Evolutionary conservation across 2,797 vertebrate genomes (phyloP).

Genomic region (Melanotaenia maccullochi): DNA sequence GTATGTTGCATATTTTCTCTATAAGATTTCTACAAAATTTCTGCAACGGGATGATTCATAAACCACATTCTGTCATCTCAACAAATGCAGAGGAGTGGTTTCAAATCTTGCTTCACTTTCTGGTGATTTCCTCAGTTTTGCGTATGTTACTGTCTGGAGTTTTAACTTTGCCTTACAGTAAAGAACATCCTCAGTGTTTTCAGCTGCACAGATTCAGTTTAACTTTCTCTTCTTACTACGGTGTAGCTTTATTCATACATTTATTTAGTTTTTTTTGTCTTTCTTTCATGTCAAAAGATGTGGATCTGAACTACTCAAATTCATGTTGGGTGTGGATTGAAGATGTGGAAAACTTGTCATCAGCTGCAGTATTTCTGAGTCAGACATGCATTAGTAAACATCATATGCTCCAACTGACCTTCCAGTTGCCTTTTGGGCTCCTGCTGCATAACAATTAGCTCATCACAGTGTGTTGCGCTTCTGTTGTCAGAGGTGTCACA

Average conservation of each 20-base stretch:
- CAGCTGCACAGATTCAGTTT: slow-evolving; percentile 29
- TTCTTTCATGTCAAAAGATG: background rate
- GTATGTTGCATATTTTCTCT: background rate
- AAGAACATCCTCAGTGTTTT: slow-evolving; percentile 9
- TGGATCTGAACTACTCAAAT: background rate
- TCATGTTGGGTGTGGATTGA: slow-evolving; percentile 3
- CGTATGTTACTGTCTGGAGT: slow-evolving; percentile 6
- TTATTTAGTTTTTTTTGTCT: background rate
- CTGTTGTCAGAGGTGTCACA: slow-evolving; percentile 30
- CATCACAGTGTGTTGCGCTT: slow-evolving; percentile 13
- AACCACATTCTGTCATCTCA: background rate
- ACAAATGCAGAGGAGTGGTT: slow-evolving; percentile 1
- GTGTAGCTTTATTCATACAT: background rate
- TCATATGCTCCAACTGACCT: slow-evolving; percentile 37
- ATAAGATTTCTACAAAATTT: slow-evolving; percentile 10
- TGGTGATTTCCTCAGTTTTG: slow-evolving; percentile 19
- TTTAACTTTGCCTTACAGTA: background rate
- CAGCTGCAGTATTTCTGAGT: slow-evolving; percentile 28
- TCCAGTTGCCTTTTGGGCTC: slow-evolving; percentile 30
- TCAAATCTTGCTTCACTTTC: slow-evolving; percentile 13
- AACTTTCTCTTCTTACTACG: slow-evolving; percentile 16
- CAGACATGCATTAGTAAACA: slow-evolving; percentile 45
- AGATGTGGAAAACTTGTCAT: slow-evolving; percentile 14
- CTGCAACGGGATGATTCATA: slow-evolving; percentile 1
- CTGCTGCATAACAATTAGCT: slow-evolving; percentile 51